phyloP scores from a whole-genome alignment of 2,888 invertebrate genomes.

The Ectemnius lituratus region DNA sequence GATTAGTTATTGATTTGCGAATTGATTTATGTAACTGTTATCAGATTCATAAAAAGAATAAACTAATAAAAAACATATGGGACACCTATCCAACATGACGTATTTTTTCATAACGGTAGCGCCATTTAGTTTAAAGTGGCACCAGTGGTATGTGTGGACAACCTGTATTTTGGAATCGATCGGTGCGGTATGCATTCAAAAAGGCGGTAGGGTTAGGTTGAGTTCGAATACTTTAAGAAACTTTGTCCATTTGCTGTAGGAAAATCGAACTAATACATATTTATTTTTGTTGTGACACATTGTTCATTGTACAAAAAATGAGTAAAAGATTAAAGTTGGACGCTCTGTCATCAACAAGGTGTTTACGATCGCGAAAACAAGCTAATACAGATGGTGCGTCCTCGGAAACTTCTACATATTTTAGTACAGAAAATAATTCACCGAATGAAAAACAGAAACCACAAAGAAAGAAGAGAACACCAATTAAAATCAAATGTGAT shows the following conservation, averaged over 20 bases:
- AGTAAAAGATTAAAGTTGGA: conserved; percentile 57
- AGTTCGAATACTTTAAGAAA: conserved; percentile 5
- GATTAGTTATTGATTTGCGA: conserved; percentile 38
- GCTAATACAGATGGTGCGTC: conserved; percentile 11
- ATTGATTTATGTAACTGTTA: conserved; percentile 53
- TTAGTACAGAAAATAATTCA: conserved; percentile 23
- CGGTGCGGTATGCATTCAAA: neutral
- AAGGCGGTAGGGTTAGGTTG: conserved; percentile 31
- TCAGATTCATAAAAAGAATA: conserved; percentile 45
- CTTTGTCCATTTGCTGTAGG: neutral
- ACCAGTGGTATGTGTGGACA: neutral
- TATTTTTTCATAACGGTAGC: no score
- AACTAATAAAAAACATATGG: conserved; percentile 29
- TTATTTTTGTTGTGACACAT: neutral
- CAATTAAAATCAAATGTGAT: conserved; percentile 50
- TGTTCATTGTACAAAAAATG: conserved; percentile 31
- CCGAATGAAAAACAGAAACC: conserved; percentile 11
- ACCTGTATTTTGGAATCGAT: neutral
- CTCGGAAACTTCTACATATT: conserved; percentile 53
- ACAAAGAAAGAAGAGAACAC: conserved; percentile 53
- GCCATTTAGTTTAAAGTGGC: neutral
- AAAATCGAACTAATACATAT: no score
- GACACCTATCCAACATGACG: no score
- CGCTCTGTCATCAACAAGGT: conserved; percentile 32
- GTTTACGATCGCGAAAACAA: conserved; percentile 51